Base-by-base conservation (phyloP, 1,140 invertebrate genomes). In the Tetranychus urticae region DNA sequence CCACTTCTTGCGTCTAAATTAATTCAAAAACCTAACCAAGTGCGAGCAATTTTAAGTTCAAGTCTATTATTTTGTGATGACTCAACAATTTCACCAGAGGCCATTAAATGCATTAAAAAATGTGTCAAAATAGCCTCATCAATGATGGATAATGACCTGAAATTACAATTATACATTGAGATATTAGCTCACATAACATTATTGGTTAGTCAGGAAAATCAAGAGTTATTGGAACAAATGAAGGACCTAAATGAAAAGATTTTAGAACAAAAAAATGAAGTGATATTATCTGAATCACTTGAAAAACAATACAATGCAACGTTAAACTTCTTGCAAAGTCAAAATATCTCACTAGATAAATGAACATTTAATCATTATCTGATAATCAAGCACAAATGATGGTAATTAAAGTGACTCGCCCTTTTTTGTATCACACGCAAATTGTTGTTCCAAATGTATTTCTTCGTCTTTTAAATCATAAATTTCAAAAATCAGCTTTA, bases 21-120 rank as follows among this genome's bases (percentile, higher is more conserved):
- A 56, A 76, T 99, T 1, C 93, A 97, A 74, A 98, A 97, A 69
- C 90, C 91, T 0, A 94, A 98, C 74, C 94, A 98, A 69, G 91
- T 88, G 70, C 74, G 91, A 62, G 90, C 79, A 55, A 67, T 70
- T n/a, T 64, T 79, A 47, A 75, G 75, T 60, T 37, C 64, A 10
- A 63, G 45, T 35, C 10, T 56, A 13, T 39, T 65, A 13, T 65
- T 65, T 31, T 55, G 35, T 23, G 54, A 61, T 52, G 36, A 59
- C 14, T 31, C 47, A 14, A 62, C 35, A 13, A 23, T 23, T 23
- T 47, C 65, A 42, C 5, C 45, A 1, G 54, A 65, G 13, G 46
- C 23, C 14, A 14, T 62, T 2, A 62, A 65, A 50, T 58, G 54
- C 42, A 47, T 65, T 10, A 42, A 59, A 31, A 63, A 60, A 39